Conservation (phyloP, 1,140 invertebrate species). For the Palaemon carinicauda region DNA sequence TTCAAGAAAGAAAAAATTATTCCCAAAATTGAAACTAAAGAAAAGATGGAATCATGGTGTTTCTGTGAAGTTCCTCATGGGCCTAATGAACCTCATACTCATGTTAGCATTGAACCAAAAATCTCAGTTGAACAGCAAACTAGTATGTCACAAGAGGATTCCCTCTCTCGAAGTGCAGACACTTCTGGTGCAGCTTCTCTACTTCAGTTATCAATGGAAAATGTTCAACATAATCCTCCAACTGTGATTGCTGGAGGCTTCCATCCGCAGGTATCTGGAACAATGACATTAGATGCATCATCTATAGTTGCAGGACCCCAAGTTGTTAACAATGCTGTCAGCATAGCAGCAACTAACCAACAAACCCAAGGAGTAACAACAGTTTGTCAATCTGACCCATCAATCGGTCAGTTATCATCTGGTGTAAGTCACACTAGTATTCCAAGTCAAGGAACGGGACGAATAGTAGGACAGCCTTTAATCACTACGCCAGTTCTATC, state of each 20-base stretch:
- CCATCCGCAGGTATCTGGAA: slow-evolving; percentile 2
- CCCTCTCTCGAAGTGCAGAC: slow-evolving; percentile 26
- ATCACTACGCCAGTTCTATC: slow-evolving; percentile 25
- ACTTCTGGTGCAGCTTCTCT: slow-evolving; percentile 43
- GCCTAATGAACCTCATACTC: slow-evolving; percentile 56
- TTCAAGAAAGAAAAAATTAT: not conserved
- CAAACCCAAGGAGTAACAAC: slow-evolving; percentile 16
- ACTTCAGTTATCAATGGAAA: slow-evolving; percentile 47
- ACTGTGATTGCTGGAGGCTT: not conserved
- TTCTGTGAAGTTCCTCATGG: slow-evolving; percentile 59
- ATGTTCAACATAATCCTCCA: slow-evolving; percentile 4
- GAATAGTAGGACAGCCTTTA: slow-evolving; percentile 1
- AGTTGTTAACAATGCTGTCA: not conserved
- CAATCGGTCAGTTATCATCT: not conserved
- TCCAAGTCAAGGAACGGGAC: slow-evolving; percentile 1
- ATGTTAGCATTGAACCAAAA: slow-evolving; percentile 21
- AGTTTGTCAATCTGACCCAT: slow-evolving; percentile 1
- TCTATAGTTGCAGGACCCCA: slow-evolving; percentile 4
- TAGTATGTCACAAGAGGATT: not conserved
- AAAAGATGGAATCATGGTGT: slow-evolving; percentile 57
- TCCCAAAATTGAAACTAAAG: slow-evolving; percentile 18
- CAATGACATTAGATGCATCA: slow-evolving; percentile 17
- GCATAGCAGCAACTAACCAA: not conserved
- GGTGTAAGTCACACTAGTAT: not conserved
- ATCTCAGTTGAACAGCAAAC: not conserved